Evolutionary conservation across 2,888 invertebrate genomes (phyloP).

Genomic region (Andrena haemorrhoa): DNA sequence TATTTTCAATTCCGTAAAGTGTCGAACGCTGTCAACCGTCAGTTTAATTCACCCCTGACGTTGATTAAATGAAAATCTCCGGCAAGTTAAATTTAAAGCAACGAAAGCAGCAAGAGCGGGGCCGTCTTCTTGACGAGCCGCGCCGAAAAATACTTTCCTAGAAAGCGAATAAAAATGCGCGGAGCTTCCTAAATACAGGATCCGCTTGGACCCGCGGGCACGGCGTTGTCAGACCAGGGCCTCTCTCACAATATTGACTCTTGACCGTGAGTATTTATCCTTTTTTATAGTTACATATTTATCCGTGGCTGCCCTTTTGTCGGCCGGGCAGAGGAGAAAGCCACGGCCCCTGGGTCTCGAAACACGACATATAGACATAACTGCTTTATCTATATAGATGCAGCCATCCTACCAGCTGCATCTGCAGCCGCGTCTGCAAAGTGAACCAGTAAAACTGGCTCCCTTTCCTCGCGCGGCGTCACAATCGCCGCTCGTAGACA

Average conservation of each 20-base stretch:
- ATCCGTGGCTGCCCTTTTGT: conserved; percentile 74
- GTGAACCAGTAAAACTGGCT: conserved; percentile 68
- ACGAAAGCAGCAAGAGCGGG: too few species aligned
- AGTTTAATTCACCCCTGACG: too few species aligned
- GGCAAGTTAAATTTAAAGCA: too few species aligned
- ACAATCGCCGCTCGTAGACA: conserved; percentile 35
- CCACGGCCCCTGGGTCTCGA: conserved; percentile 50
- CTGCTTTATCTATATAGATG: conserved; percentile 69
- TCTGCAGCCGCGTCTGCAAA: conserved; percentile 68
- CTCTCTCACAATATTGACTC: conserved; percentile 80
- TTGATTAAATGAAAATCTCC: too few species aligned
- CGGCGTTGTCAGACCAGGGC: conserved; percentile 64
- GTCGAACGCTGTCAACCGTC: too few species aligned
- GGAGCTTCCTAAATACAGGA: conserved; percentile 64
- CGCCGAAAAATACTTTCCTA: conserved; percentile 45
- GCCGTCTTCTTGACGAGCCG: not conserved
- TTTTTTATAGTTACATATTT: conserved; percentile 76
- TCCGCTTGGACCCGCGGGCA: conserved; percentile 23
- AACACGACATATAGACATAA: conserved; percentile 73
- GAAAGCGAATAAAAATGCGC: conserved; percentile 62
- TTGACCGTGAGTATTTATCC: conserved; percentile 79
- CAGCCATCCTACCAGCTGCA: conserved; percentile 65
- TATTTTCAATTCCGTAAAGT: too few species aligned
- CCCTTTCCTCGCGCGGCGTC: conserved; percentile 47
- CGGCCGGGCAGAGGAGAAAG: conserved; percentile 68